Evolutionary conservation across 2,797 vertebrate genomes (phyloP), one percentile per base, ranked within the genome.

Genomic region (Chromobotia macracanthus): DNA sequence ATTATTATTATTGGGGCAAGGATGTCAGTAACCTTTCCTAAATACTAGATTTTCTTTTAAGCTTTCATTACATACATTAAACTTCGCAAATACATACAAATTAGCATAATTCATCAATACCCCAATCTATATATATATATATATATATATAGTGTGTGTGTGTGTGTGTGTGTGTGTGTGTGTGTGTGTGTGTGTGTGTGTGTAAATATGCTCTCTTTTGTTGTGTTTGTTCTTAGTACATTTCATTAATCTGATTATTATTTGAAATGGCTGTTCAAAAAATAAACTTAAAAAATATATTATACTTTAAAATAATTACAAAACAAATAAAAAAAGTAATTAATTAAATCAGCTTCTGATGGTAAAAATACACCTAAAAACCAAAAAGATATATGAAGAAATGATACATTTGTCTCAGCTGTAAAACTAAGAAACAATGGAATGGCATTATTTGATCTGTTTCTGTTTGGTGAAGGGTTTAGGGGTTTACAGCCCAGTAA

Each of bases 401-500:
- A 25, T 13, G 12, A 11, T 11, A 38, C 3, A 69, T 68, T 48
- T 72, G 60, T 82, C 23, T 73, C 83, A 86, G 69, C 79, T 83
- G 79, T 85, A 77, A 72, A 82, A 82, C 83, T 46, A 51, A 66
- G 48, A 64, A 81, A 86, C 63, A 72, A 35, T 70, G 56, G 41
- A 74, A 80, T 76, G 46, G 53, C 77, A 80, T 90, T 94, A 93
- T 96, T 93, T 93, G 91, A 91, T 92, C 93, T 95, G 94, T 92
- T 93, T 95, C 92, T 93, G 94, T 95, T 95, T 96, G 94, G 94
- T 92, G 92, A 95, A 94, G 93, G 94, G 95, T 98, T 95, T 95
- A 92, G 91, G 83, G 90, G 89, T 90, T 93, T 89, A 91, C 93
- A 93, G 94, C 92, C 90, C 90, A 91, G 93, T 96, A 95, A 97